Conservation (phyloP, 2,797 vertebrate species). For the Dendrocincla fuliginosa region DNA sequence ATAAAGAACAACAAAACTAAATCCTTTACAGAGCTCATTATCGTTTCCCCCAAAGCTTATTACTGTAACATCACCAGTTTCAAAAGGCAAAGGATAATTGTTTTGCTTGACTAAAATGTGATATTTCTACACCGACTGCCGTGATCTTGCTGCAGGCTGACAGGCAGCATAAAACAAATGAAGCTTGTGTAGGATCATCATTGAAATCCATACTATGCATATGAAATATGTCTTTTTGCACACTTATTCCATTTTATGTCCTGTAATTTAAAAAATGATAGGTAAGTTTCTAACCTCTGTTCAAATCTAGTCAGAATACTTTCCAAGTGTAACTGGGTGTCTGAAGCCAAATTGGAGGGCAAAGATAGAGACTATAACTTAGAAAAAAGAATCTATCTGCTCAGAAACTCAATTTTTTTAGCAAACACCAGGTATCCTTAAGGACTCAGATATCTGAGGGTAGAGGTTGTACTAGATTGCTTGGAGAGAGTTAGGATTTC, state of each 20-base stretch:
- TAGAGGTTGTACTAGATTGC: background rate
- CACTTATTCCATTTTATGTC: background rate
- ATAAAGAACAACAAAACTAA: background rate
- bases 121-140: background rate
- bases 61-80: background rate
- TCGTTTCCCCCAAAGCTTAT: background rate
- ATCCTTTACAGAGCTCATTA: constrained; percentile 14
- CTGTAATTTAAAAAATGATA: background rate
- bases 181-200: background rate
- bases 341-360: background rate
- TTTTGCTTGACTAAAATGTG: constrained; percentile 19
- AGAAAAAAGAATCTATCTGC: background rate
- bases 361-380: background rate
- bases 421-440: fast-evolving
- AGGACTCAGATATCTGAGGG: background rate
- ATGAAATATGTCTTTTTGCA: background rate
- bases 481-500: background rate
- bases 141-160: background rate
- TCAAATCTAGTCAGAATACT: background rate
- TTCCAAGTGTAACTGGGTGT: background rate
- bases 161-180: background rate
- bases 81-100: constrained; percentile 9
- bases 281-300: background rate
- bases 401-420: background rate
- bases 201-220: background rate